A percentile compares a stretch with the other conserved stretches of the same genome.
Conservation (phyloP, 1,140 invertebrate genomes). For the Hylaeus anthracinus region DNA sequence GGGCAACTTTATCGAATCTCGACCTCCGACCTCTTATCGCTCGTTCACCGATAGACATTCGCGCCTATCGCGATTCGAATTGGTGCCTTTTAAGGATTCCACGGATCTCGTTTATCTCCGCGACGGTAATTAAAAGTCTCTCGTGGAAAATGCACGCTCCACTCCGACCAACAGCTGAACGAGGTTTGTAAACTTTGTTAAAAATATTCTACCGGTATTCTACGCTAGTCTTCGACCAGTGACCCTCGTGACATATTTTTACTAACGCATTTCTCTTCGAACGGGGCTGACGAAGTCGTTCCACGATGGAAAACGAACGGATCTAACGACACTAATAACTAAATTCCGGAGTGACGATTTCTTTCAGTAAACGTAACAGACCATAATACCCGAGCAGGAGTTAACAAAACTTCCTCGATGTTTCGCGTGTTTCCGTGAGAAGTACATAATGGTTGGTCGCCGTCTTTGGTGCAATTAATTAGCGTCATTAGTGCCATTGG, state of each 20-base stretch:
- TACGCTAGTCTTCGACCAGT: too few species aligned
- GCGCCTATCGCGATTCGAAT: conserved; percentile 39
- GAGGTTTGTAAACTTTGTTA: too few species aligned
- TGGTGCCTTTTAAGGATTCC: conserved; percentile 32
- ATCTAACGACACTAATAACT: background rate
- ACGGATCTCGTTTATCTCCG: background rate
- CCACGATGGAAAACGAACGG: conserved; percentile 11
- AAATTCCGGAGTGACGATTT: background rate
- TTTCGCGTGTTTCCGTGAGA: conserved; percentile 69
- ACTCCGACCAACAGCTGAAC: too few species aligned
- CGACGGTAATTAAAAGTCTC: background rate
- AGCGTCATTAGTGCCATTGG: conserved; percentile 75
- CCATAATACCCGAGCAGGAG: conserved; percentile 3
- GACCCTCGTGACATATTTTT: too few species aligned
- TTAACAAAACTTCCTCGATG: conserved; percentile 51
- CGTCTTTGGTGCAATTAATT: conserved; percentile 75
- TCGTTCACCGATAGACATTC: conserved; percentile 25
- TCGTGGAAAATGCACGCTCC: background rate
- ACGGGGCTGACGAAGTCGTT: background rate
- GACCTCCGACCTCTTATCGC: conserved; percentile 53
- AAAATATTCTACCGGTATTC: too few species aligned
- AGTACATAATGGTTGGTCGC: conserved; percentile 67
- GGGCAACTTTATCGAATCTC: conserved; percentile 64
- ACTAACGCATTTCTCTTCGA: conserved; percentile 6
- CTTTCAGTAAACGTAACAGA: conserved; percentile 45